Evolutionary conservation across 2,797 vertebrate genomes (phyloP).

Genomic region (Loriculus beryllinus): DNA sequence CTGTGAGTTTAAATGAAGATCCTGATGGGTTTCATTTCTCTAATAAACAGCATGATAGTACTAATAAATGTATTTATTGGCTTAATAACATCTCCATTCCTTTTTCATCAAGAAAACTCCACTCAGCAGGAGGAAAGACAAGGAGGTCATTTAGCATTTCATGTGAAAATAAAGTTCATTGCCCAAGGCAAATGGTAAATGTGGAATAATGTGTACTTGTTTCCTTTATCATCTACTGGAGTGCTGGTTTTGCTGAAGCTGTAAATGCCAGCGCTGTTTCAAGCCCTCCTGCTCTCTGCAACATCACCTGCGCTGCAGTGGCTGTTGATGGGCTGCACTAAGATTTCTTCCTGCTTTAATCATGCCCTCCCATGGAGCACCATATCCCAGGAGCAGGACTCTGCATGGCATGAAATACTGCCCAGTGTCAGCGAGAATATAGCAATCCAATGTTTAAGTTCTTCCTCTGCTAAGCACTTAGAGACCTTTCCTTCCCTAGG

Average conservation of each 20-base stretch:
- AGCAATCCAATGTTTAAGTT: neutral
- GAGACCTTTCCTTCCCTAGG: conserved; percentile 6
- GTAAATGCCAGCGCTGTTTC: neutral
- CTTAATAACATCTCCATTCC: neutral
- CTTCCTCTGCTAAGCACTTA: conserved; percentile 16
- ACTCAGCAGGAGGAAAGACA: neutral
- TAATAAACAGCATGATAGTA: neutral
- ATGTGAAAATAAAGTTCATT: neutral
- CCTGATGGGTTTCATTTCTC: neutral
- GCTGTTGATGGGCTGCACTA: neutral
- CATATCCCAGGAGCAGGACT: neutral
- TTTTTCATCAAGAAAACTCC: neutral
- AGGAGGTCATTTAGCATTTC: neutral
- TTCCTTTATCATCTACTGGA: neutral
- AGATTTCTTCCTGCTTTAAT: neutral
- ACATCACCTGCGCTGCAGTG: neutral
- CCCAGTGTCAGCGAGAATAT: neutral
- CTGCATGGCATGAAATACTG: neutral
- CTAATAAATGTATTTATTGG: neutral
- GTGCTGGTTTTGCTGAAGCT: neutral
- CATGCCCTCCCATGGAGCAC: neutral
- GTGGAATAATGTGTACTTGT: neutral
- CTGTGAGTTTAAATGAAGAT: neutral
- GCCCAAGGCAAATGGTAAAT: neutral
- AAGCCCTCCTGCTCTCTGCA: neutral